These are phyloP conservation scores for Adelognathus sp. DNA, from an alignment of 2,888 invertebrate genomes.

Conservation along the genomic window DNA sequence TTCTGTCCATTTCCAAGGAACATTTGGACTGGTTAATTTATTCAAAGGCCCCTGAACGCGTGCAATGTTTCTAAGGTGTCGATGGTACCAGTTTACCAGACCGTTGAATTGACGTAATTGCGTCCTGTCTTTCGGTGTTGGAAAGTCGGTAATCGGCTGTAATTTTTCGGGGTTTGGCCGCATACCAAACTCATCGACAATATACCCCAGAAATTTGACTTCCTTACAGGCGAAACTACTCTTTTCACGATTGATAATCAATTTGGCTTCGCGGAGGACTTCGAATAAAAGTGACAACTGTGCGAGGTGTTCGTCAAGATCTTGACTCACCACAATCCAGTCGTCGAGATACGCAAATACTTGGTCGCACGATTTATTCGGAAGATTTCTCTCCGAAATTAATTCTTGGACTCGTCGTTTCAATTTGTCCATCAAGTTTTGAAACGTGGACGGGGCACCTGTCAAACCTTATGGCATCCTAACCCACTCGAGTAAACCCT, in stretches of 20 bases:
- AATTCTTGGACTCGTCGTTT: conserved; percentile 26
- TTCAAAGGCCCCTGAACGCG: conserved; percentile 26
- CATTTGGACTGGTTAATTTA: conserved; percentile 23
- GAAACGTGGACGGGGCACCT: conserved; percentile 54
- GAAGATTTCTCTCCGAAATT: conserved; percentile 15
- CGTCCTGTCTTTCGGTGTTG: conserved; percentile 25
- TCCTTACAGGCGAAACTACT: conserved; percentile 45
- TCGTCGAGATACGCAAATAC: too few species aligned
- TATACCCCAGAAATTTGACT: conserved; percentile 50
- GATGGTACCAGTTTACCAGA: conserved; percentile 56
- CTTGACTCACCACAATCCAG: not conserved
- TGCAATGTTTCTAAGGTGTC: conserved; percentile 34
- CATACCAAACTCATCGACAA: conserved; percentile 47
- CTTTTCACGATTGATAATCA: conserved; percentile 31
- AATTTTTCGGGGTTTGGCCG: conserved; percentile 52
- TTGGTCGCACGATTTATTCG: conserved; percentile 4
- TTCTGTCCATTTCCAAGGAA: too few species aligned
- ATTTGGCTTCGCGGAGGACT: too few species aligned
- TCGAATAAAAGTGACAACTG: conserved; percentile 6
- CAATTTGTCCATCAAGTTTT: conserved; percentile 41
- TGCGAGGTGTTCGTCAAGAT: not conserved
- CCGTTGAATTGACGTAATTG: too few species aligned
- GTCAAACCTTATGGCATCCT: too few species aligned
- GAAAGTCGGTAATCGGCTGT: conserved; percentile 41
- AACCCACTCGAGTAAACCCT: conserved; percentile 45